Evolutionary conservation across 2,113 vertebrate genomes (phyloP).

Genomic region (Indicator indicator): DNA sequence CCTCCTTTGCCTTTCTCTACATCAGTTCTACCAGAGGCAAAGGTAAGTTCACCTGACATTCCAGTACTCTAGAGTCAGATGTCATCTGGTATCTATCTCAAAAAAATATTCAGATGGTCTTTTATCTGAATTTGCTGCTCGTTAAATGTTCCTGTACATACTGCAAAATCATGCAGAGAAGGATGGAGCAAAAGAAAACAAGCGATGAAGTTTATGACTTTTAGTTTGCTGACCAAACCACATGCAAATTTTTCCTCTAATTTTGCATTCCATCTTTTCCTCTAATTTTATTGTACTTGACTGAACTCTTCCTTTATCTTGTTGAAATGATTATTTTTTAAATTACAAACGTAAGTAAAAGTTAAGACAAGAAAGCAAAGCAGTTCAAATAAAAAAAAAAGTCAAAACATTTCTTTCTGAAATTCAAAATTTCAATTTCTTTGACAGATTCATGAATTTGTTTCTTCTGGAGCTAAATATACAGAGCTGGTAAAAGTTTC

Average conservation of each 20-base stretch:
- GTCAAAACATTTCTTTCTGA: constrained; percentile 36
- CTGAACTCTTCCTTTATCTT: neutral
- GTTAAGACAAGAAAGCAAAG: constrained; percentile 25
- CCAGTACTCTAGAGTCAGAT: neutral
- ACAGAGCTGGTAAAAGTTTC: constrained; percentile 17
- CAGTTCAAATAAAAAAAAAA: constrained; percentile 18
- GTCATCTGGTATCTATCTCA: neutral
- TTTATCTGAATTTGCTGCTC: neutral
- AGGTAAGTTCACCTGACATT: neutral
- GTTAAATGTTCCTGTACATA: neutral
- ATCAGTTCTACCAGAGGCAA: neutral
- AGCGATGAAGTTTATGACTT: neutral
- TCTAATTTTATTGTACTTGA: neutral
- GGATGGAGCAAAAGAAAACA: neutral
- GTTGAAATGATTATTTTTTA: neutral
- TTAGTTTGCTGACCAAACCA: neutral
- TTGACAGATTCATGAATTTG: constrained; percentile 35
- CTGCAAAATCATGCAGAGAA: neutral
- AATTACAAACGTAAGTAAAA: constrained; percentile 1
- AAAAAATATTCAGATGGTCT: neutral
- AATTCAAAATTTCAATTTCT: constrained; percentile 1
- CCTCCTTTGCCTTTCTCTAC: neutral
- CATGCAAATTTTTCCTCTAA: neutral
- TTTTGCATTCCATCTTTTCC: neutral
- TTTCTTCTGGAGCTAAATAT: constrained; percentile 57